Percentiles rank a stretch among this genome's conserved stretches.
Evolutionary conservation across 2,888 invertebrate genomes (phyloP).

Genomic region (Orthosia cruda): DNA sequence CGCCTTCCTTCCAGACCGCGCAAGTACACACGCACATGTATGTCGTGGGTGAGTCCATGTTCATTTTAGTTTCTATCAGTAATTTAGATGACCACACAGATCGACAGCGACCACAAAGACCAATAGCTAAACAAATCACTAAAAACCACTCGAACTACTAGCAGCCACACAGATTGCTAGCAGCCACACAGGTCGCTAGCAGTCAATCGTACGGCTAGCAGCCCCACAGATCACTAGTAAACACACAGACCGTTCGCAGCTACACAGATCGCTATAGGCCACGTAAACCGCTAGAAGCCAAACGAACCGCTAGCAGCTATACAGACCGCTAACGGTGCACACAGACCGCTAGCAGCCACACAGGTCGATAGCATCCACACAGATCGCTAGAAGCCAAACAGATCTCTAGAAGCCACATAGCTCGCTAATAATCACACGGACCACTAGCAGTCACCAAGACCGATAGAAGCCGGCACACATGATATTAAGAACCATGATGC

Average conservation of each 20-base stretch:
- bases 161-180: no score
- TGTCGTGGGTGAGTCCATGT: slow-evolving; percentile 93
- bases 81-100: background rate
- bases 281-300: no score
- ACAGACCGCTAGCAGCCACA: background rate
- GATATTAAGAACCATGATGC: no score
- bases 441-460: background rate
- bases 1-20: slow-evolving; percentile 94
- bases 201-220: no score
- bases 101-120: background rate
- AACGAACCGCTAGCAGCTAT: no score
- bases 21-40: slow-evolving; percentile 93
- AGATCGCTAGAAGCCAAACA: background rate
- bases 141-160: no score
- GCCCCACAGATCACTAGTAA: no score
- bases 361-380: background rate
- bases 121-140: background rate
- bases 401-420: background rate
- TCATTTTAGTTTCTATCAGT: background rate
- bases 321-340: no score
- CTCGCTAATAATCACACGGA: background rate
- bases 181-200: no score
- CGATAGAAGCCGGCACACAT: background rate
- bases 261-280: no score
- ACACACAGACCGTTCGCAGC: no score